A percentile compares a stretch with the other conserved stretches of the same genome.
phyloP scores from a whole-genome alignment of 1,140 invertebrate genomes.

The Rhizoglyphus robini region DNA sequence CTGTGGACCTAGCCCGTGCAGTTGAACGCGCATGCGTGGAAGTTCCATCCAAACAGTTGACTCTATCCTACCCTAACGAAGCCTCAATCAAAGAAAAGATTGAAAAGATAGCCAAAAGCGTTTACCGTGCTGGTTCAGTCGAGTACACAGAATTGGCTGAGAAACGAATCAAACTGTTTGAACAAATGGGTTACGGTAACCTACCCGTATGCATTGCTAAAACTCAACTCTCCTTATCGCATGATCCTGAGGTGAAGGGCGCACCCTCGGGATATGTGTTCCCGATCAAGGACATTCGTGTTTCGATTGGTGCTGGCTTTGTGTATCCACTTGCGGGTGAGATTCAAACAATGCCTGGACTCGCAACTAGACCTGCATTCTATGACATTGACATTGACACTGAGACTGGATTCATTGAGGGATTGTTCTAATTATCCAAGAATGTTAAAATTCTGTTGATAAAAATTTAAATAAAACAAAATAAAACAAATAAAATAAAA shows the following conservation, averaged over 20 bases:
- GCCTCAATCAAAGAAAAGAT: slow-evolving; percentile 57
- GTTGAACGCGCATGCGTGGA: slow-evolving; percentile 58
- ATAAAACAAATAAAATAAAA: too few species aligned
- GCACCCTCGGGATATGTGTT: slow-evolving; percentile 77
- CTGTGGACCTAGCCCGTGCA: slow-evolving; percentile 65
- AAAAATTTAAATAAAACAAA: too few species aligned
- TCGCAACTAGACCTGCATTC: slow-evolving; percentile 85
- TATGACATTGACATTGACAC: slow-evolving; percentile 93
- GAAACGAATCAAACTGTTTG: slow-evolving; percentile 44
- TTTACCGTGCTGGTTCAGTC: slow-evolving; percentile 84
- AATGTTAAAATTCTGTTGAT: too few species aligned
- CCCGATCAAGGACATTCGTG: slow-evolving; percentile 67
- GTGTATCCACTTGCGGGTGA: slow-evolving; percentile 83
- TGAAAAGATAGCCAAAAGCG: slow-evolving; percentile 69
- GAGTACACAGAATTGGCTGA: slow-evolving; percentile 48
- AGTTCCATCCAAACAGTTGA: slow-evolving; percentile 40
- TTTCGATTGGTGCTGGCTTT: slow-evolving; percentile 89
- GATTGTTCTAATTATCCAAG: slow-evolving; percentile 81
- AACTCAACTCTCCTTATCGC: slow-evolving; percentile 81
- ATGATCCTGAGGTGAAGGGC: slow-evolving; percentile 55
- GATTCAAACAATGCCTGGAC: slow-evolving; percentile 83
- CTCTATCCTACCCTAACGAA: slow-evolving; percentile 69
- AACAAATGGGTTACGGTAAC: slow-evolving; percentile 56
- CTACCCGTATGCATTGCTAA: slow-evolving; percentile 97
- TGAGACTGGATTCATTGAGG: slow-evolving; percentile 73